Percentiles rank a stretch among this genome's conserved stretches.
Conservation (phyloP, 2,888 invertebrate species). For the Candidula unifasciata region DNA sequence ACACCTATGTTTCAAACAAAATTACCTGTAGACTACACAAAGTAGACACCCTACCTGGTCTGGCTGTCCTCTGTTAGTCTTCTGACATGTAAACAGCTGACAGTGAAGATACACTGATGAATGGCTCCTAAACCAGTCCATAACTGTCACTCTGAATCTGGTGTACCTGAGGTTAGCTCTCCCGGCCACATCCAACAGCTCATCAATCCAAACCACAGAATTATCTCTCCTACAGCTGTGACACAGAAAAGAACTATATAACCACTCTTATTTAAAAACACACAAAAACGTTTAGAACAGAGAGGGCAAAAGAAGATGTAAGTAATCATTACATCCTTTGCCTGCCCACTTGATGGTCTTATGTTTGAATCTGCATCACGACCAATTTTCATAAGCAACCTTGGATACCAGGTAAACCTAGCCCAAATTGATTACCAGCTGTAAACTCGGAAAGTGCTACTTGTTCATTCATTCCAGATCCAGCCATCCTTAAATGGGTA, state of each 20-base stretch:
- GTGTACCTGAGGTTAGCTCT: not conserved
- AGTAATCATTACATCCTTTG: too few relatives aligned
- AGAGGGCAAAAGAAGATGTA: not conserved
- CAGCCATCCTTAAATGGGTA: too few relatives aligned
- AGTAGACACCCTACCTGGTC: not conserved
- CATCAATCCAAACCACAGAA: slow-evolving; percentile 4
- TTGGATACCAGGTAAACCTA: too few relatives aligned
- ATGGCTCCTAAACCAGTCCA: slow-evolving; percentile 19
- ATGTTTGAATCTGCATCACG: too few relatives aligned
- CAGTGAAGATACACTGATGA: slow-evolving; percentile 71
- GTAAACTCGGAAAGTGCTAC: too few relatives aligned
- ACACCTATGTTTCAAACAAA: too few relatives aligned
- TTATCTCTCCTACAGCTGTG: slow-evolving; percentile 13
- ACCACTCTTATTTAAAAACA: not conserved
- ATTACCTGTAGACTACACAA: not conserved
- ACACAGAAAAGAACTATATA: not conserved
- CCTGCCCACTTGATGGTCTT: too few relatives aligned
- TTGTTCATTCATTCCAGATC: too few relatives aligned
- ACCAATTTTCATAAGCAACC: too few relatives aligned
- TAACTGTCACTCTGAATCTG: slow-evolving; percentile 31
- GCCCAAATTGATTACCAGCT: too few relatives aligned
- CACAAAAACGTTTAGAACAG: not conserved
- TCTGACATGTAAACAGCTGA: slow-evolving; percentile 69
- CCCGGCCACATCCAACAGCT: not conserved
- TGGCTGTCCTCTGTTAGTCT: not conserved